These are phyloP conservation scores for Helobdella robusta DNA, from an alignment of 2,888 invertebrate species.

Conservation along the genomic window DNA sequence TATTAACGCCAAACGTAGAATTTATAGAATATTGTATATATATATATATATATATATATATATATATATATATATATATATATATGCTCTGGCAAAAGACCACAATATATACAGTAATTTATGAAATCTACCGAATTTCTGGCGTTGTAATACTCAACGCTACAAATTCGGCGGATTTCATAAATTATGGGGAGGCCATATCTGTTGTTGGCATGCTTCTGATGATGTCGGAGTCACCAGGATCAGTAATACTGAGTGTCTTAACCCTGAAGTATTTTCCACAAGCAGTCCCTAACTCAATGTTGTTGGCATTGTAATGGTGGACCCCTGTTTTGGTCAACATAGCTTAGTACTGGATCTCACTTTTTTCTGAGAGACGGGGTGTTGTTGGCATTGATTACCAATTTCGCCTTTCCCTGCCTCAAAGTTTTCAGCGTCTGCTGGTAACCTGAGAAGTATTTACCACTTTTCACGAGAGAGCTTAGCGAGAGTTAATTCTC, in stretches of 20 bases:
- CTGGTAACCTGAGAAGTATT: constrained; percentile 87
- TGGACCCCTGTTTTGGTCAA: constrained; percentile 98
- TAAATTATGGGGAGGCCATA: constrained; percentile 7
- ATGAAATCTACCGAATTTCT: too few species aligned
- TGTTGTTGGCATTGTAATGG: constrained; percentile 97
- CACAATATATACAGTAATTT: too few species aligned
- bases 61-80: too few species aligned
- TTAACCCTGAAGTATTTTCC: constrained; percentile 98
- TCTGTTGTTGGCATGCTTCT: constrained; percentile 64
- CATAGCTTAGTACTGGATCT: constrained; percentile 99
- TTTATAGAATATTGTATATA: too few species aligned
- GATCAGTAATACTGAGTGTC: constrained; percentile 94
- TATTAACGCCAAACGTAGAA: too few species aligned
- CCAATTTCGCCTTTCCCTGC: constrained; percentile 94
- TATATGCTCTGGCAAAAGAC: too few species aligned
- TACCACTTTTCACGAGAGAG: too few species aligned
- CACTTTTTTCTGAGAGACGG: constrained; percentile 62
- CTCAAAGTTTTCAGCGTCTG: constrained; percentile 92
- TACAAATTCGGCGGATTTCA: too few species aligned
- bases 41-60: too few species aligned
- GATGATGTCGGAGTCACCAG: constrained; percentile 90
- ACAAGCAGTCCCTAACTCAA: constrained; percentile 96
- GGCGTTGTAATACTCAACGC: too few species aligned
- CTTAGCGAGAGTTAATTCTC: too few species aligned
- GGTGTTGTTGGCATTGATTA: constrained; percentile 46